Base-by-base conservation (phyloP, 2,888 invertebrate genomes). In the Caenorhabditis sinica region DNA sequence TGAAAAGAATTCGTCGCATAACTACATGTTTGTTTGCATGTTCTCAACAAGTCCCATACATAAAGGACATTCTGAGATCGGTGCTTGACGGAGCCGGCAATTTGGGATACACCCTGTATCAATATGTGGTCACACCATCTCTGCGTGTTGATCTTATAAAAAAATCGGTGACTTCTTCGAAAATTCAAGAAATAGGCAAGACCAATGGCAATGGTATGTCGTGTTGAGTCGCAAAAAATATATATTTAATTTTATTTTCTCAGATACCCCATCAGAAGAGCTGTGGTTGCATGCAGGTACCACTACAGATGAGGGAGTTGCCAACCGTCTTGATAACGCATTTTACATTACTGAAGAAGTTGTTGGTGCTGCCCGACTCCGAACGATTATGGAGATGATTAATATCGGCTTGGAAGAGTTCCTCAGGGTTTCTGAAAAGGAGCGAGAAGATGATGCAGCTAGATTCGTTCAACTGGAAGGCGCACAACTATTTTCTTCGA, bases 351-450 rank as follows among this genome's bases (percentile, higher is more conserved):
- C 51, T 25, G 71, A 80, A 53, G 75, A 71, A 30, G 63, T 49
- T 3, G 13, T 68, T 17, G 23, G 60, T 15, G 36, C 56, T 25
- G 30, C 63, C 11, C 80, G 58, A 28, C 25, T 43, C 4, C 65
- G 80, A 0, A 65, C 80, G 2, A 65, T 81, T 6, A 25, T 85
- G 68, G 85, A 82, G 30, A 72, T 85, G 75, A 58, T 85, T 43
- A 51, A 56, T 25, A 17, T 51, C 0, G 85, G 77, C 6, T 36
- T 85, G 15, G 74, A 81, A 0, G 77, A 82, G 8, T 81, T 73
- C 51, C 25, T 81, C 51, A 74, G 66, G 36, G 65, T 61, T 58
- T 68, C 74, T 23, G 74, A 81, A 28, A 74, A 81, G 33, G 74
- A 81, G 23, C 28, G 72, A 43, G 81, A 79, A 30, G 74, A 81